Base-by-base conservation (phyloP, 2,888 invertebrate species). In the Augiades crinisus region DNA sequence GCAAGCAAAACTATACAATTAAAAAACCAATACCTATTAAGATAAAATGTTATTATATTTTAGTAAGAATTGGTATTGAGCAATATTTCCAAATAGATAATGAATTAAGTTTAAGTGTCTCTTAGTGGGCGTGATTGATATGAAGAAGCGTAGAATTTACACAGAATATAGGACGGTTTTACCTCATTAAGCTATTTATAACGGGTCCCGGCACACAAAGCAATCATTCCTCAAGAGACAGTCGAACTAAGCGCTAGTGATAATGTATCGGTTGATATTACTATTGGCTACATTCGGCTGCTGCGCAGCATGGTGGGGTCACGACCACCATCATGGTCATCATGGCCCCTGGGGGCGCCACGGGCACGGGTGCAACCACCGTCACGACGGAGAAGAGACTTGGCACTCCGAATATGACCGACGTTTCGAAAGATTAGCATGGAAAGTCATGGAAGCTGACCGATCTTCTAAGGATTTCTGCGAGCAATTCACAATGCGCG, bases 401-500 rank as follows among this genome's bases (percentile, higher is more conserved):
- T 33, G 24, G 17, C 36, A 30, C 3, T 27, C 27, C 1, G 17
- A 12, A 5, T 12, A 30, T 10, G 31, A 47, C 5, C 21, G 13
- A 30, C 13, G 30, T 7, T 47, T 47, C 7, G 4, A 14, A 10
- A 21, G 16, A 22, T n/a, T 47, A 10, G 14, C 38, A 3, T 6
- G 12, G 1, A 22, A 37, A 10, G 8, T 49, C 12, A 40, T 24
- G 5, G 12, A 22, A 7, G 49, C 33, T 33, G 49, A 49, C 7
- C n/a, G 24, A 5, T 49, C 24, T 5, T 5, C 41, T 8, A 10
- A 41, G 5, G 8, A 7, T 2, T 24, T 49, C 12, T 49, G 49
- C 22, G 21, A 34, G 0, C 5, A 30, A 8, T 31, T 8, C 24
- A 24, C 12, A 7, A 22, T 6, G 8, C 1, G 1, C 8, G 7